A percentile compares a stretch with the other conserved stretches of the same genome.
phyloP scores from a whole-genome alignment of 2,888 invertebrate species.

The Nomada ruficornis region DNA sequence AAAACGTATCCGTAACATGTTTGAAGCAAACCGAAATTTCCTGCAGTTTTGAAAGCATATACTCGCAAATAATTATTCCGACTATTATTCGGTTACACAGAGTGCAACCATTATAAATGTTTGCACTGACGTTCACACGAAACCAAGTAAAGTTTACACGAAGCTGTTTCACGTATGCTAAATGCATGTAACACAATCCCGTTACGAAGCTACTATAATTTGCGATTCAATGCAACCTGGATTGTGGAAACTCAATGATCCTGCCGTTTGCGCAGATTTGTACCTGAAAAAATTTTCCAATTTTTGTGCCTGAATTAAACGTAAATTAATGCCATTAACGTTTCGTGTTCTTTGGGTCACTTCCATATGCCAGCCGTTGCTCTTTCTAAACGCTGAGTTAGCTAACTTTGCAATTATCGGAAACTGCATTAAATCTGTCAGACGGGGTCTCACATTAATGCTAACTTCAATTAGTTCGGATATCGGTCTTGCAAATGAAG shows the following conservation, averaged over 20 bases:
- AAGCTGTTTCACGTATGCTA: conserved; percentile 14
- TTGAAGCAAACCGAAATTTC: neutral
- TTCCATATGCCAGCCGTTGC: neutral
- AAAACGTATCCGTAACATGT: neutral
- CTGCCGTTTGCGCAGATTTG: neutral
- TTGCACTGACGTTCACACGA: neutral
- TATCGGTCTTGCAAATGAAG: neutral
- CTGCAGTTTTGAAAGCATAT: neutral
- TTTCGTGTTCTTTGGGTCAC: neutral
- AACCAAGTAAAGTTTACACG: conserved; percentile 17
- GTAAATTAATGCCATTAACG: neutral
- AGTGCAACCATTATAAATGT: neutral
- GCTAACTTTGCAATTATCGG: conserved; percentile 17
- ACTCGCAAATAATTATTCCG: neutral
- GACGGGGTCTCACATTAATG: conserved; percentile 2
- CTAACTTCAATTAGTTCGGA: neutral
- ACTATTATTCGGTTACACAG: neutral
- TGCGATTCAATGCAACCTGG: neutral
- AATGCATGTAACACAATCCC: conserved; percentile 6
- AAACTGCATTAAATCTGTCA: conserved; percentile 11
- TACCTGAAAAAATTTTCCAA: neutral
- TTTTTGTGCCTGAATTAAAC: neutral
- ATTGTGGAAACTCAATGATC: neutral
- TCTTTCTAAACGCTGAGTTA: conserved; percentile 8
- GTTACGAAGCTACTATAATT: conserved; percentile 14